Base-by-base conservation (phyloP, 2,888 invertebrate species). In the Tholera decimalis region DNA sequence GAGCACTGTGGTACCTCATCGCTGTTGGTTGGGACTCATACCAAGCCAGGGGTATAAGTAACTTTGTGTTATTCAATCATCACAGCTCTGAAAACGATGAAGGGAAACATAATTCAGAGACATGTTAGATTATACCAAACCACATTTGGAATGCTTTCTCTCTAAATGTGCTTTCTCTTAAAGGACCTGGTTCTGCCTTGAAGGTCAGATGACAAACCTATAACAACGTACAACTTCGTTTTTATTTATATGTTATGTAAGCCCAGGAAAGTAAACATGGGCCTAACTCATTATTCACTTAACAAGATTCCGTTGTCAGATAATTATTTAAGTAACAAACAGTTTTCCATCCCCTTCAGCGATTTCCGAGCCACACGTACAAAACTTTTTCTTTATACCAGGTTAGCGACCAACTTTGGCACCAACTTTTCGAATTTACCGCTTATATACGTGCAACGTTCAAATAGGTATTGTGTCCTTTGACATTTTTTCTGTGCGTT, bases 291-390 rank as follows among this genome's bases (percentile, higher is more conserved):
- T 71, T 59, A 64, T 77, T 58, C 71, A 61, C 57, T 58, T 73
- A 43, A 68, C 54, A 63, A 69, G 59, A 61, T 62, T 62, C 67
- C 9, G 50, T 22, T 35, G 46, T 55, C 60, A 76, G 60, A 70
- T 75, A 75, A 83, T 81, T 80, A 76, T 77, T 73, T 73, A 64
- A 72, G 76, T 55, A 74, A 75, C 68, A 68, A 74, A 67, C 73
- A 65, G 63, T 77, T 83, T 78, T 60, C 69, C 44, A 47, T 43
- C 28, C 39, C 53, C 56, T 51, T 24, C 51, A 30, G 58, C 51
- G 54, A 66, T 62, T 69, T 63, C 65, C 44, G 44, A 55, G 46
- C 39, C 49, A 54, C 72, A 69, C 71, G 75, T 73, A 60, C 24
- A 0, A 30, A 82, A 80, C 64, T 82, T 82, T 68, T 63, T 61